phyloP scores from a whole-genome alignment of 2,888 invertebrate genomes.

The Clistopyga incitator region DNA sequence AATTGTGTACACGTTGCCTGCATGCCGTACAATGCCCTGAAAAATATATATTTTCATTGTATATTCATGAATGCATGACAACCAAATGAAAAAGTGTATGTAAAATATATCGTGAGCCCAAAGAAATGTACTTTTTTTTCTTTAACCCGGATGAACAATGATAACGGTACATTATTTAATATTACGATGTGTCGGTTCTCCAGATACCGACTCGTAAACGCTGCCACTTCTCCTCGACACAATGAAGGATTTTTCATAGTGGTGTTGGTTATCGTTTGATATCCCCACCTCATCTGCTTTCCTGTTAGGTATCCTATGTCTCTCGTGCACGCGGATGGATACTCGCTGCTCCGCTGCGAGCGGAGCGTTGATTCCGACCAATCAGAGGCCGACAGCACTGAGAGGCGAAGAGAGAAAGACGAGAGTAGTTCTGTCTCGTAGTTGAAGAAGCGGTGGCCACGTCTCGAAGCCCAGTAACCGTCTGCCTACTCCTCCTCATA shows the following conservation, averaged over 20 bases:
- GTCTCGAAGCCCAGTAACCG: constrained; percentile 65
- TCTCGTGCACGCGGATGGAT: constrained; percentile 19
- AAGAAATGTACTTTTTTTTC: too few species aligned
- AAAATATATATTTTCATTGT: too few species aligned
- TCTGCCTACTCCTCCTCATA: constrained; percentile 7
- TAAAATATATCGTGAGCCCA: too few species aligned
- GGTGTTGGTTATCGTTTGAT: constrained; percentile 12
- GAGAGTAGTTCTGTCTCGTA: constrained; percentile 17
- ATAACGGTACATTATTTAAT: background rate
- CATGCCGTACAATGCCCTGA: too few species aligned
- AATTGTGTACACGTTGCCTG: too few species aligned
- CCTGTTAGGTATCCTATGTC: constrained; percentile 4
- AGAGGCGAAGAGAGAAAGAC: constrained; percentile 49
- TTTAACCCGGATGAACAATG: background rate
- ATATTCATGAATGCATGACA: too few species aligned
- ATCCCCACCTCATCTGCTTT: background rate
- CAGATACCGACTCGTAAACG: background rate
- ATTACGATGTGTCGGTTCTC: background rate
- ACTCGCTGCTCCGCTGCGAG: background rate
- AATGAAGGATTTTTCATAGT: background rate
- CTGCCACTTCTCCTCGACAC: background rate
- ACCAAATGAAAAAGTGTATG: too few species aligned
- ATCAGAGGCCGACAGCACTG: constrained; percentile 77
- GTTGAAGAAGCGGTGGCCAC: constrained; percentile 70
- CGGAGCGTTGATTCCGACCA: constrained; percentile 67